Percentiles rank a stretch among this genome's conserved stretches.
These are phyloP conservation scores for Calidris pygmaea DNA, from an alignment of 2,113 vertebrate genomes.

Conservation along the genomic window DNA sequence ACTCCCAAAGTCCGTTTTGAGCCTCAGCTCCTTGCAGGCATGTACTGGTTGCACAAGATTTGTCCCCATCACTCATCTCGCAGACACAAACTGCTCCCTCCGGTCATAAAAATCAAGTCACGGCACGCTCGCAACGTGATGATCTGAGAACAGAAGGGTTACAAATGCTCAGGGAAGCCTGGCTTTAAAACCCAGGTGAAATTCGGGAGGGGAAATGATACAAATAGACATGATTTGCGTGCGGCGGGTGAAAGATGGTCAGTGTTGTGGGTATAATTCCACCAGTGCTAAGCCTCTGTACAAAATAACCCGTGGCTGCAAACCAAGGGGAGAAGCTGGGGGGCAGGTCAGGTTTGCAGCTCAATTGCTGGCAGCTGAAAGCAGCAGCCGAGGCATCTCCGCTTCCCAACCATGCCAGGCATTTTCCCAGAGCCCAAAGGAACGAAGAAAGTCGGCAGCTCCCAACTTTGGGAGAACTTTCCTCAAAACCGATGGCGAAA, in stretches of 20 bases:
- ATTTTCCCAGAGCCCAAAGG: background rate
- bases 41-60: background rate
- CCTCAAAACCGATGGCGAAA: background rate
- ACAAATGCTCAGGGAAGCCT: background rate
- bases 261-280: background rate
- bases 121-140: background rate
- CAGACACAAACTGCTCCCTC: background rate
- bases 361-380: background rate
- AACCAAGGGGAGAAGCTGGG: background rate
- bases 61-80: background rate
- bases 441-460: background rate
- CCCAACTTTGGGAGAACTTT: background rate
- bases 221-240: background rate
- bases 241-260: background rate
- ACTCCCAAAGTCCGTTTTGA: background rate
- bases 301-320: background rate
- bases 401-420: background rate
- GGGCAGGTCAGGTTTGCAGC: background rate
- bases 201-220: background rate
- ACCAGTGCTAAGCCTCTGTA: background rate
- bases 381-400: background rate
- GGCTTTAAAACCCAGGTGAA: background rate
- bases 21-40: fast-evolving
- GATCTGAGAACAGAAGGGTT: background rate
- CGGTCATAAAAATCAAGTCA: background rate